A percentile compares a stretch with the other conserved stretches of the same genome.
These are phyloP conservation scores for Luperina testacea DNA, from an alignment of 2,888 invertebrate species.

Conservation along the genomic window DNA sequence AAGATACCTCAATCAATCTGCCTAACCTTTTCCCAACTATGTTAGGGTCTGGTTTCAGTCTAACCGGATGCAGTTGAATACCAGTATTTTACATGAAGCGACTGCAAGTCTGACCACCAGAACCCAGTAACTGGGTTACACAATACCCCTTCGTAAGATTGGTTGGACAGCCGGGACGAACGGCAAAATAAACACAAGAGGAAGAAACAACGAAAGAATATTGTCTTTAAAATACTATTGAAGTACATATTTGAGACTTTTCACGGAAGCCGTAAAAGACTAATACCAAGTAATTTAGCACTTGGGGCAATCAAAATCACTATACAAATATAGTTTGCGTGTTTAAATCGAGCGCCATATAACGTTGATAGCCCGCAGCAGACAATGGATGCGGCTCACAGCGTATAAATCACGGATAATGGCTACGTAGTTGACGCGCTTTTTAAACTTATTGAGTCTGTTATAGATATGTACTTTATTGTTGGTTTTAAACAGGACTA, in stretches of 20 bases:
- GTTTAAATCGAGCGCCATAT: slow-evolving; percentile 68
- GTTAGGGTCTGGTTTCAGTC: neutral
- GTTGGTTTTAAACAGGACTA: slow-evolving; percentile 26
- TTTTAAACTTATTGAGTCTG: slow-evolving; percentile 80
- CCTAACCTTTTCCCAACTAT: neutral
- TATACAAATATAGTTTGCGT: slow-evolving; percentile 76
- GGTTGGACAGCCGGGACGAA: neutral
- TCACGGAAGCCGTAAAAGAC: slow-evolving; percentile 68
- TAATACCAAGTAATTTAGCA: slow-evolving; percentile 74
- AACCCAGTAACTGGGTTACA: neutral
- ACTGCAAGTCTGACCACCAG: neutral
- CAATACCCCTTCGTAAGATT: neutral
- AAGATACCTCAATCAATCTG: neutral
- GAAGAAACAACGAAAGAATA: slow-evolving; percentile 31
- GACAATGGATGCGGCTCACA: slow-evolving; percentile 79
- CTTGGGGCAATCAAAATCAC: slow-evolving; percentile 72
- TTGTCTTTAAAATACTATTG: slow-evolving; percentile 41
- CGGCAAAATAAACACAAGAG: slow-evolving; percentile 23
- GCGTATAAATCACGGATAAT: slow-evolving; percentile 81
- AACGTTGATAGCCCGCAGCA: slow-evolving; percentile 72
- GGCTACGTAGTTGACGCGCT: slow-evolving; percentile 77
- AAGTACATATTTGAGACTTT: slow-evolving; percentile 48
- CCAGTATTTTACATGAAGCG: neutral
- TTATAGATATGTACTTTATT: slow-evolving; percentile 69
- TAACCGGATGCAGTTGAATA: neutral